These are phyloP conservation scores for Aurelia aurita DNA, from an alignment of 30 jellyfish, hydroid and myxozoan genomes.

Conservation along the genomic window DNA sequence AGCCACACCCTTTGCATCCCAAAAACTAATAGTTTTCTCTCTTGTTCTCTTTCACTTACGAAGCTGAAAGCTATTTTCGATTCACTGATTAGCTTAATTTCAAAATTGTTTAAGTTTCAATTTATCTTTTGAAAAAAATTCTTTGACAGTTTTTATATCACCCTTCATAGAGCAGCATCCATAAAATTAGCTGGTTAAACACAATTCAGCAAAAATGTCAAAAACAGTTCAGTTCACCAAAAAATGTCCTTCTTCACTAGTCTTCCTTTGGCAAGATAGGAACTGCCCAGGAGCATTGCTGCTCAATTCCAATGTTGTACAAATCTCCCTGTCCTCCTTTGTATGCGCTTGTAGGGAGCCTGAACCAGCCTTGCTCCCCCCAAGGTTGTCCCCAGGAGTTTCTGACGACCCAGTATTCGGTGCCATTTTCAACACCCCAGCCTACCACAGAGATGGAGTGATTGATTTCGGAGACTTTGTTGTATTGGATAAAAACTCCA, in stretches of 20 bases:
- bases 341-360: conserved; percentile 81
- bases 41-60: no score
- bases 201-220: no score
- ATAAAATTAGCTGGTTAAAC: no score
- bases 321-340: conserved; percentile 83
- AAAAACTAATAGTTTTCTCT: no score
- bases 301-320: conserved; percentile 88
- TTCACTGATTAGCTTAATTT: no score
- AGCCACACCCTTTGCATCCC: no score
- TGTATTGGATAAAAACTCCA: conserved; percentile 75
- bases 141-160: no score
- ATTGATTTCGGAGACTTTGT: conserved; percentile 35
- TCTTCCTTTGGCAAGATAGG: conserved; percentile 31
- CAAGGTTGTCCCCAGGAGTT: conserved; percentile 99
- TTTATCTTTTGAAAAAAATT: no score
- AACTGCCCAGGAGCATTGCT: conserved; percentile 86
- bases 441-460: conserved; percentile 91
- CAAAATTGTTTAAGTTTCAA: no score
- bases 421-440: conserved; percentile 98
- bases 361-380: conserved; percentile 98
- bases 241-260: neutral
- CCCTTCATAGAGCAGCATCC: no score
- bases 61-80: no score
- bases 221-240: no score
- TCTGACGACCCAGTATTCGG: conserved; percentile 95